Percentiles rank a stretch among this genome's conserved stretches.
Evolutionary conservation across 2,113 vertebrate genomes (phyloP).

Genomic region (Pelobates fuscus): DNA sequence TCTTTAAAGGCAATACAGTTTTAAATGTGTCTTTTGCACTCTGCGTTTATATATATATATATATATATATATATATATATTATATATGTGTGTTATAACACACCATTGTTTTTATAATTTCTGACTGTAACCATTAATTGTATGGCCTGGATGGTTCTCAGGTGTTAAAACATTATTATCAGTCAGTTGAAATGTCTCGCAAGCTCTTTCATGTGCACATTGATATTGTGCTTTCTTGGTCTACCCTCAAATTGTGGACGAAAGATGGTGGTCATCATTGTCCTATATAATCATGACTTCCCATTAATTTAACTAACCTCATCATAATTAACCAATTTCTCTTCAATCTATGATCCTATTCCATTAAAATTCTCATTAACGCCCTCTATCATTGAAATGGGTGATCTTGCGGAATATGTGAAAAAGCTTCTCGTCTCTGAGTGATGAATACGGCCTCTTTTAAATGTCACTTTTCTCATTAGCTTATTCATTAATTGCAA

Average conservation of each 20-base stretch:
- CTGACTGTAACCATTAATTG: no score
- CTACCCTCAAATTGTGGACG: neutral
- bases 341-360: conserved; percentile 13
- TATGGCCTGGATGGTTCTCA: no score
- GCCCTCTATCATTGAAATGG: conserved; percentile 32
- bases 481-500: conserved; percentile 51
- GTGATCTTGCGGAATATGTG: conserved; percentile 37
- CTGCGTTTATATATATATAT: no score
- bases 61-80: no score
- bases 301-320: conserved; percentile 21
- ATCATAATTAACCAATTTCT: conserved; percentile 41
- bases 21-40: no score
- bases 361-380: conserved; percentile 47
- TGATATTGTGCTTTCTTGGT: neutral
- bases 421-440: conserved; percentile 34
- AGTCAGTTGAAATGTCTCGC: no score
- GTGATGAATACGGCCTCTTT: conserved; percentile 45
- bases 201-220: neutral
- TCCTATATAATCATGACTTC: conserved; percentile 19
- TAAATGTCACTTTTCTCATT: conserved; percentile 51
- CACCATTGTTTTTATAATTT: no score
- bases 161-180: no score
- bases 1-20: no score
- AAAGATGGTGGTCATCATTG: neutral
- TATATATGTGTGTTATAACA: no score